Conservation (phyloP, 1,140 invertebrate genomes). For the Pteromalus puparum region DNA sequence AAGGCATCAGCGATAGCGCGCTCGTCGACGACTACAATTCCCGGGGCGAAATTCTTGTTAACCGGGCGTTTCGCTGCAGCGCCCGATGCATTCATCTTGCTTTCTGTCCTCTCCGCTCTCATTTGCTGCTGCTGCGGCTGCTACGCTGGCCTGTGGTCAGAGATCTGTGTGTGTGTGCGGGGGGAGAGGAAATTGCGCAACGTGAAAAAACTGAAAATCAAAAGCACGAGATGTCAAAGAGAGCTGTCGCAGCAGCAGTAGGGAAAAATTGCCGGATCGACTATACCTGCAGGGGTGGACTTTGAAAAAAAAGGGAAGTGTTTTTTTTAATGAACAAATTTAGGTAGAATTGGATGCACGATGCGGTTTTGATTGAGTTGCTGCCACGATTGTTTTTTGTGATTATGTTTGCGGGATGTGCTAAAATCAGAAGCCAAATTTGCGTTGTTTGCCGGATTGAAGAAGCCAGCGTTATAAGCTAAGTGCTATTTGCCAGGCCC, state of each 20-base stretch:
- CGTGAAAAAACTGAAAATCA: neutral
- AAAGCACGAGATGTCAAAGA: neutral
- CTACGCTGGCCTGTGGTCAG: neutral
- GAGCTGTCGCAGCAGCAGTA: neutral
- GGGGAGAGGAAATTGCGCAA: neutral
- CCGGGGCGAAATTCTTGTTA: conserved; percentile 15
- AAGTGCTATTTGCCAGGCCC: neutral
- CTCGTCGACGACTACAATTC: neutral
- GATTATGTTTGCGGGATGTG: no score
- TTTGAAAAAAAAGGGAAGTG: neutral
- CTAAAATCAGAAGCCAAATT: no score
- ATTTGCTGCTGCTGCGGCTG: neutral
- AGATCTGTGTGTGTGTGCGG: neutral
- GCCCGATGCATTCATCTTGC: conserved; percentile 14
- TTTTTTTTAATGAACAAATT: no score
- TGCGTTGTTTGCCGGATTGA: no score
- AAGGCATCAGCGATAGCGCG: conserved; percentile 20
- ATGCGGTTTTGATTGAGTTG: no score
- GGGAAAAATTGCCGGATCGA: neutral
- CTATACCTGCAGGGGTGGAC: neutral
- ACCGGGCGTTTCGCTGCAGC: conserved; percentile 1
- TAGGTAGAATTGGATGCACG: no score
- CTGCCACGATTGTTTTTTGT: no score
- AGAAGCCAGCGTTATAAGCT: no score
- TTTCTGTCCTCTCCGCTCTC: neutral